Percentiles rank a stretch among this genome's conserved stretches.
These are phyloP conservation scores for Bovichtus diacanthus DNA, from an alignment of 2,797 vertebrate genomes.

Conservation along the genomic window DNA sequence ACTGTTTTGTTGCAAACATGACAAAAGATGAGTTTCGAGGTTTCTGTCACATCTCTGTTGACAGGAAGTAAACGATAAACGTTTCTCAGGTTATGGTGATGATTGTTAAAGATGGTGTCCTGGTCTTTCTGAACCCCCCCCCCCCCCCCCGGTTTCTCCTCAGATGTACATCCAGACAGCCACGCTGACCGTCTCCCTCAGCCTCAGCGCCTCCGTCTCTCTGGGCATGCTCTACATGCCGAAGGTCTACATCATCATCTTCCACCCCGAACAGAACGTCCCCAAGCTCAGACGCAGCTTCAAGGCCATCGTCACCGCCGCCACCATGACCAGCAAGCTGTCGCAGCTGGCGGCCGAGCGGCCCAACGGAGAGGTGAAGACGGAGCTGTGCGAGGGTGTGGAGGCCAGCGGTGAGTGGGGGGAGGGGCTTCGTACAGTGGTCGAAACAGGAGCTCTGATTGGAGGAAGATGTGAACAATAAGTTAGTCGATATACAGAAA, in stretches of 20 bases:
- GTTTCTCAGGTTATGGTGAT: not conserved
- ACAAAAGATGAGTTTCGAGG: not conserved
- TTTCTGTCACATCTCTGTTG: not conserved
- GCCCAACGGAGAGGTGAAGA: conserved; percentile 97
- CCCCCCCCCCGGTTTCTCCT: conserved; percentile 8
- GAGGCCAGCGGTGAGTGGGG: conserved; percentile 92
- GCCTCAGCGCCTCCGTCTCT: conserved; percentile 97
- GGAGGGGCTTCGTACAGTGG: not conserved
- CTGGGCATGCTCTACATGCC: conserved; percentile 99
- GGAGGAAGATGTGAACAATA: too few relatives aligned
- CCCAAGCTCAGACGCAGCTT: conserved; percentile 97
- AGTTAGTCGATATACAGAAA: not conserved
- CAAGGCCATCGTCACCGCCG: conserved; percentile 97
- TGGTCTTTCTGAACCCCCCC: too few relatives aligned
- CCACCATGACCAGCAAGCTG: conserved; percentile 96
- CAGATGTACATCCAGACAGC: conserved; percentile 99
- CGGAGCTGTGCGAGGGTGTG: conserved; percentile 95
- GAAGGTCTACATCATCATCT: conserved; percentile 98
- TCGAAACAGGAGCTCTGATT: too few relatives aligned
- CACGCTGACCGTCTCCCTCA: conserved; percentile 96
- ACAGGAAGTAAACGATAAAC: not conserved
- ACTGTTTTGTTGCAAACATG: not conserved
- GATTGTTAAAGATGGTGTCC: not conserved
- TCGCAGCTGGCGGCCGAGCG: conserved; percentile 94
- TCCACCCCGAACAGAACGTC: conserved; percentile 97